Percentiles rank a stretch among this genome's conserved stretches.
Evolutionary conservation across 1,140 invertebrate species (phyloP).

Genomic region (Panulirus ornatus): DNA sequence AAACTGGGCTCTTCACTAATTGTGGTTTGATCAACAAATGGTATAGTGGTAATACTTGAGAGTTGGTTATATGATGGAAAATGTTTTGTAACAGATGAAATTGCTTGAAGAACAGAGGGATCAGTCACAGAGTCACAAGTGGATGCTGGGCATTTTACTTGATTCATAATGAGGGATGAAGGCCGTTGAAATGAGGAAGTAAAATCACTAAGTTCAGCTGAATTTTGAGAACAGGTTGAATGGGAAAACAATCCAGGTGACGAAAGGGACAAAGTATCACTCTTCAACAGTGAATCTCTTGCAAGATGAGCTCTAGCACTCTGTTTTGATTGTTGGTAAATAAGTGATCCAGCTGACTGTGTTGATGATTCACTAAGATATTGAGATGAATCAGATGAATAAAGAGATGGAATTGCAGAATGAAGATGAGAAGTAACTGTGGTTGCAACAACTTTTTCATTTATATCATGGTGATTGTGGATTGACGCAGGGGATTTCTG

Average conservation of each 20-base stretch:
- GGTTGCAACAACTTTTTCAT: not conserved
- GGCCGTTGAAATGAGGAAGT: not conserved
- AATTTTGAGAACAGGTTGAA: too few species aligned
- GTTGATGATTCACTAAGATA: conserved; percentile 3
- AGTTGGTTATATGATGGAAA: not conserved
- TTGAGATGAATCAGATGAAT: conserved; percentile 17
- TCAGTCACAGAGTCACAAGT: too few species aligned
- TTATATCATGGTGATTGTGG: not conserved
- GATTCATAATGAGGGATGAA: not conserved
- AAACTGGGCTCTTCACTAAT: not conserved
- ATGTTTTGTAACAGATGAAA: not conserved
- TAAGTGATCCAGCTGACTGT: not conserved
- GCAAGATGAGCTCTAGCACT: not conserved
- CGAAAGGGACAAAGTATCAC: too few species aligned
- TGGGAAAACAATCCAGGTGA: too few species aligned
- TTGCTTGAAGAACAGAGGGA: not conserved
- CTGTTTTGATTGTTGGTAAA: not conserved
- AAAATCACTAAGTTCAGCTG: too few species aligned
- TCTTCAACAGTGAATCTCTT: too few species aligned
- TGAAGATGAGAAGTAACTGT: not conserved
- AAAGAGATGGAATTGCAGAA: conserved; percentile 1
- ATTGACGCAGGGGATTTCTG: not conserved
- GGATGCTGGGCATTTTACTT: not conserved
- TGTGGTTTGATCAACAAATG: too few species aligned
- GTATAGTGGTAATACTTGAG: not conserved